Base-by-base conservation (phyloP, 2,888 invertebrate genomes). In the Lacanobia wlatinum region DNA sequence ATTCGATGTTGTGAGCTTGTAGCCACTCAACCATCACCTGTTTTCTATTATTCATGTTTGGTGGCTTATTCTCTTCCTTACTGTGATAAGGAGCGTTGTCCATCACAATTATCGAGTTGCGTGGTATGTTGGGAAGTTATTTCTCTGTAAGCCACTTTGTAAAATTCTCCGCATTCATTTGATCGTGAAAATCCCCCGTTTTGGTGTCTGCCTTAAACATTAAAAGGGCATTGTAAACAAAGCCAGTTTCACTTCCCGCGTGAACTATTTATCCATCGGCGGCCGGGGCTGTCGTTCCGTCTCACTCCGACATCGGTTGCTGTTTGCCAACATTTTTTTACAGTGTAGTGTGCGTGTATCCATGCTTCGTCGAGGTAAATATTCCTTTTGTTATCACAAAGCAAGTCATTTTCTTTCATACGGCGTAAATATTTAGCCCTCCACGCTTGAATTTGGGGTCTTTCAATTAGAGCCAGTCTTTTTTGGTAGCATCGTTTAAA, bases 381-480 rank as follows among this genome's bases (percentile, higher is more conserved):
- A 52, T 21, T 10, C 2, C 21, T 52, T 52, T 52, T 52, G 50
- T 52, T 52, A 2, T n/a, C 46, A 46, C 46, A 14, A 2, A 16
- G 46, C 50, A 10, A 52, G 50, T 52, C 21, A 52, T 52, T 21
- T 1, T 52, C 10, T 52, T 52, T 52, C 50, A 52, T 52, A 3
- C 50, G 50, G 50, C 50, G n/a, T 52, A 79, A 73, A 73, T 82
- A 82, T 67, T 67, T 73, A 70, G 78, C 84, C 68, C 79, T 69
- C 80, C 78, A 84, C 14, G 81, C 78, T 69, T 76, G 67, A 28
- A 85, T 84, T 55, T 59, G 63, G 34, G 75, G 74, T 70, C 71
- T 80, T 74, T 85, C 73, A 52, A 79, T 83, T 62, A 85, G 61
- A 64, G 61, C 66, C 61, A 66, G 66, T 67, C 60, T 72, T 58